phyloP scores from a whole-genome alignment of 2,888 invertebrate genomes.

The Pandemis corylana region DNA sequence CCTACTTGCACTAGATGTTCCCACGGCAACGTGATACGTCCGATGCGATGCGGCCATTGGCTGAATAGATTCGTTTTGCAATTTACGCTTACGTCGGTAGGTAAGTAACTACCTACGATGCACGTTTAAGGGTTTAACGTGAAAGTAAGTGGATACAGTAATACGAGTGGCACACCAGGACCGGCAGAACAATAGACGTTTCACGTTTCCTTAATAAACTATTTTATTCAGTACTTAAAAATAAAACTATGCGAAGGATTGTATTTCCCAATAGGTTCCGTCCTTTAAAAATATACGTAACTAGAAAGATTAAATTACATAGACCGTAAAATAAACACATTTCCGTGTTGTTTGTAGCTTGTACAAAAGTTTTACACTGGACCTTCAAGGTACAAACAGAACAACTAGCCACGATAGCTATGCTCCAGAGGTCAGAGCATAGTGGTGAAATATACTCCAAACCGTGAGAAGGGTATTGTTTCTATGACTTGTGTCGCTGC shows the following conservation, averaged over 20 bases:
- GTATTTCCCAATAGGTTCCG: not conserved
- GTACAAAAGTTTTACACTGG: not conserved
- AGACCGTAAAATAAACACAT: not conserved
- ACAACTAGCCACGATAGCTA: not conserved
- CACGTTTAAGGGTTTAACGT: constrained; percentile 7
- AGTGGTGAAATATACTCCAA: constrained; percentile 58
- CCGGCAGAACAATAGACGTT: constrained; percentile 1
- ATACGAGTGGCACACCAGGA: not conserved
- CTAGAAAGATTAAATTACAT: not conserved
- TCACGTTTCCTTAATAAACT: not conserved
- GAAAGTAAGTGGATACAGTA: constrained; percentile 23
- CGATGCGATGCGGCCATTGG: constrained; percentile 30
- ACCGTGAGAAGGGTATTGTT: constrained; percentile 72
- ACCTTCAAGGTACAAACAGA: not conserved
- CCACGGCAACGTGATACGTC: constrained; percentile 45
- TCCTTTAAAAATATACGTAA: not conserved
- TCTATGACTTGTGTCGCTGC: constrained; percentile 60
- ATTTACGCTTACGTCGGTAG: constrained; percentile 26
- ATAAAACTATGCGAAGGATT: not conserved
- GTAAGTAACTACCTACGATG: constrained; percentile 2
- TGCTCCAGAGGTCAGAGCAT: constrained; percentile 15
- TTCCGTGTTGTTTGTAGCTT: not conserved
- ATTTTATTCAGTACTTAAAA: too few species aligned
- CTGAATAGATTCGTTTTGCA: constrained; percentile 34
- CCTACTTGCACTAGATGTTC: constrained; percentile 51